Base-by-base conservation (phyloP, 1,140 invertebrate genomes). In the Heliconius nattereri region DNA sequence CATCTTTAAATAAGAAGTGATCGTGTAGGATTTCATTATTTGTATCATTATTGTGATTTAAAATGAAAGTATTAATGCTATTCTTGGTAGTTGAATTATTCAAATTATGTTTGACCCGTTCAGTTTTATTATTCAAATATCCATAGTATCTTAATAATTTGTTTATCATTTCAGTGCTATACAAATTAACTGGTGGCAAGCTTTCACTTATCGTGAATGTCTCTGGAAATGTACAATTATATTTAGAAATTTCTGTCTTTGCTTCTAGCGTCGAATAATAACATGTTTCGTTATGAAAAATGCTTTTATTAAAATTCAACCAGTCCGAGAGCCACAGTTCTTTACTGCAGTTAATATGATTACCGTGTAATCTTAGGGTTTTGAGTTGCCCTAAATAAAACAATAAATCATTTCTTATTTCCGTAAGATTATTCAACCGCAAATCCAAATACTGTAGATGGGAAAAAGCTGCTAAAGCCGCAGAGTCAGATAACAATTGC, bases 381-480 rank as follows among this genome's bases (percentile, higher is more conserved):
- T 95, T 95, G 73, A 98, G 86, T 84, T 97, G 96, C 0, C 97
- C 96, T 57, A 98, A 95, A 83, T 96, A 96, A 82, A 96, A 96
- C 35, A 96, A 92, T 26, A 98, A 92, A 87, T 97, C 96, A 52
- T 95, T 95, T 80, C 96, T 95, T 71, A 94, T 87, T 75, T 90
- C 85, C 7, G 89, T 85, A 19, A 98, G 92, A 35, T 92, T 95
- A 40, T 95, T 95, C 76, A 98, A 94, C 74, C 96, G 95, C 54
- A 98, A 89, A 90, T 98, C 96, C 23, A 98, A 92, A 80, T 96
- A 95, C 81, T 96, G 94, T 19, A 97, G 91, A 87, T 96, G 95
- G 49, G 96, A 95, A 82, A 97, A 96, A 9, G 96, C 96, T 29
- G 96, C 96, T 70, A 98, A 91, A 8, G 96, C 96, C 1, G 97